Evolutionary conservation across 2,113 vertebrate genomes (phyloP).

Genomic region (Centropus unirufus): DNA sequence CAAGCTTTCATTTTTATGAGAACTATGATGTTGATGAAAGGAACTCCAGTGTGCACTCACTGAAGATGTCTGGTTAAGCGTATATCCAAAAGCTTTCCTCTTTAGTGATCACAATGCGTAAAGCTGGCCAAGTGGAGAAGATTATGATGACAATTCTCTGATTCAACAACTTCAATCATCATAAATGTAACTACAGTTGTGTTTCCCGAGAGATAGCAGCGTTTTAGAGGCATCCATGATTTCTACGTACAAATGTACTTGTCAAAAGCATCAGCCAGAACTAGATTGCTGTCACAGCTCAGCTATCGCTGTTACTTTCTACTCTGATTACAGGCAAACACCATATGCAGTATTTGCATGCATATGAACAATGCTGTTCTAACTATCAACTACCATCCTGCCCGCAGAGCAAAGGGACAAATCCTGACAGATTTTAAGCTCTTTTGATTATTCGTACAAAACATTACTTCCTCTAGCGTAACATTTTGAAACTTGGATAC

Average conservation of each 20-base stretch:
- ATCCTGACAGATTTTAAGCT: background rate
- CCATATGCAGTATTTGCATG: background rate
- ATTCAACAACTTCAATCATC: background rate
- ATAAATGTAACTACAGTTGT: background rate
- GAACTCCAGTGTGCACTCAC: background rate
- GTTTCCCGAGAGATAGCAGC: background rate
- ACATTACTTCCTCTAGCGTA: background rate
- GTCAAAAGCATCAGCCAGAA: background rate
- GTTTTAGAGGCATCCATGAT: background rate
- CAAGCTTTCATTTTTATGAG: background rate
- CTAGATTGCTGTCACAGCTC: background rate
- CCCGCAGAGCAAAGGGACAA: background rate
- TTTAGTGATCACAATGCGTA: background rate
- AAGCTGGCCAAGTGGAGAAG: background rate
- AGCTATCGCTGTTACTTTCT: background rate
- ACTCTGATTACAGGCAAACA: rapidly evolving
- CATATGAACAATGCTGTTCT: background rate
- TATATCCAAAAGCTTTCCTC: background rate
- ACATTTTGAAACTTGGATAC: background rate
- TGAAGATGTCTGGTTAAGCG: background rate
- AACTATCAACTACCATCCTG: background rate
- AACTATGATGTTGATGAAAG: background rate
- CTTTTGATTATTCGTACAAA: background rate
- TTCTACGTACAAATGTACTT: background rate
- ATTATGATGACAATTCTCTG: background rate